Percentiles rank a stretch among this genome's conserved stretches.
phyloP scores from a whole-genome alignment of 2,797 vertebrate genomes.

The Pseudochromis fuscus region DNA sequence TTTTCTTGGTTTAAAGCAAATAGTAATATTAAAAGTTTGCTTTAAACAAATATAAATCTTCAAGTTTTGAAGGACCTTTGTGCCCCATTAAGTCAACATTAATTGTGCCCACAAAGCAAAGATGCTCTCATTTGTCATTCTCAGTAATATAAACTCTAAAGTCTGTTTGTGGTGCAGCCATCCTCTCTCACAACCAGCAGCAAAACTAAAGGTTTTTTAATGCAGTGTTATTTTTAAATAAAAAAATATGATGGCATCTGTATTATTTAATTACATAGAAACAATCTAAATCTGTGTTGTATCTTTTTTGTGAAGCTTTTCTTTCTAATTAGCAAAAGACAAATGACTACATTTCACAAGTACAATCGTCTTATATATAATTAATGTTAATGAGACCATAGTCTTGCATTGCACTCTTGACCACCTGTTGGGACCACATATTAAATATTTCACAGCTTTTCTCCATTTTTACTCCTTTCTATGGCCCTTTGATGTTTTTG shows the following conservation, averaged over 20 bases:
- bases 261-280: conserved; percentile 55
- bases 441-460: conserved; percentile 91
- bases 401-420: conserved; percentile 85
- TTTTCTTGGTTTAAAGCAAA: neutral
- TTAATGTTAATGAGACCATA: conserved; percentile 88
- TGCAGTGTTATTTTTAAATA: too few species aligned
- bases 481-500: conserved; percentile 92
- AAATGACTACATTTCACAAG: conserved; percentile 68
- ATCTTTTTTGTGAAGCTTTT: conserved; percentile 47
- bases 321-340: conserved; percentile 64
- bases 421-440: conserved; percentile 89
- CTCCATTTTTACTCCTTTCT: conserved; percentile 80
- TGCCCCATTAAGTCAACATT: neutral
- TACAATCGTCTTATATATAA: conserved; percentile 82
- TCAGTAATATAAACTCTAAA: neutral
- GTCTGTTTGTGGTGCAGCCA: neutral
- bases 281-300: conserved; percentile 29
- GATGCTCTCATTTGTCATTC: neutral
- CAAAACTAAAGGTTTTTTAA: neutral
- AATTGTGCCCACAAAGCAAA: neutral
- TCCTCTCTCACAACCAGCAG: neutral
- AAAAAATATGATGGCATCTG: conserved; percentile 36
- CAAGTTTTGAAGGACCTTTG: neutral
- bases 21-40: neutral
- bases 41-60: neutral